Evolutionary conservation across 1,140 invertebrate genomes (phyloP).

Genomic region (Hycleus cichorii): DNA sequence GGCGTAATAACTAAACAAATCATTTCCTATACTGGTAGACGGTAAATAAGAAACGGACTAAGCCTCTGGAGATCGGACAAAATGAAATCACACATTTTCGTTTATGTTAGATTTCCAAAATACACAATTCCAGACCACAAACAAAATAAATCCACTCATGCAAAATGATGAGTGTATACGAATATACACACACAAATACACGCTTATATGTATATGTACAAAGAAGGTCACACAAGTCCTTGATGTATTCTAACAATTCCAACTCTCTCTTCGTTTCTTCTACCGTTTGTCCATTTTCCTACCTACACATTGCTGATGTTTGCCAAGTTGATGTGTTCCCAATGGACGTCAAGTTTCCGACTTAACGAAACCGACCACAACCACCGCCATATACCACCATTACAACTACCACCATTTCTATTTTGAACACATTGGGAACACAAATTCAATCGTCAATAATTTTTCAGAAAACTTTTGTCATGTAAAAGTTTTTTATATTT

Average conservation of each 20-base stretch:
- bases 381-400: background rate
- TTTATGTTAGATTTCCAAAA: constrained; percentile 5
- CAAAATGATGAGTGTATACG: constrained; percentile 25
- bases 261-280: constrained; percentile 18
- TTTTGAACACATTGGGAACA: background rate
- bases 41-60: constrained; percentile 21
- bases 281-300: constrained; percentile 29
- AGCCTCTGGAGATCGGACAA: constrained; percentile 23
- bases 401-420: background rate
- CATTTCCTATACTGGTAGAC: background rate
- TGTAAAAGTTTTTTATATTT: constrained; percentile 33
- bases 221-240: background rate
- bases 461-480: constrained; percentile 37
- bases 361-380: constrained; percentile 26
- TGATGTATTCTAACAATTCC: constrained; percentile 17
- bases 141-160: constrained; percentile 35
- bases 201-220: background rate
- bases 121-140: constrained; percentile 22
- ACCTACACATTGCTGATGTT: constrained; percentile 26
- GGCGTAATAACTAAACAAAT: constrained; percentile 18
- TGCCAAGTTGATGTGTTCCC: constrained; percentile 35
- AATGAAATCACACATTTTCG: constrained; percentile 30
- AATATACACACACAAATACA: constrained; percentile 17
- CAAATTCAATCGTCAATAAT: constrained; percentile 38
- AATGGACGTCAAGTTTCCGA: constrained; percentile 29